Conservation (phyloP, 2,888 invertebrate species). For the Mesorhabditis belari region DNA sequence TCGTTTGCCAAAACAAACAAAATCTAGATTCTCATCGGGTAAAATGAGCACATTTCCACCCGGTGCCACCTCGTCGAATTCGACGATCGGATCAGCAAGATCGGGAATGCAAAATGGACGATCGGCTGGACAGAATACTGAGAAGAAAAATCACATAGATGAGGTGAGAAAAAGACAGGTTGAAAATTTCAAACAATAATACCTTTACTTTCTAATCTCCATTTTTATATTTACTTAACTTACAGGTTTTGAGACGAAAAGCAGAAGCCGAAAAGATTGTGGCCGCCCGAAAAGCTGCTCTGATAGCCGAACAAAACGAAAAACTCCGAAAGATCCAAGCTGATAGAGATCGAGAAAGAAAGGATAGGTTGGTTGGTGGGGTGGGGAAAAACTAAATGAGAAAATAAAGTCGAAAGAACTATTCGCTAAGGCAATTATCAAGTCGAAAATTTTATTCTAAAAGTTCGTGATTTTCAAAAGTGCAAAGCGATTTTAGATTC, state of each 20-base stretch:
- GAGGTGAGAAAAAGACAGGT: background rate
- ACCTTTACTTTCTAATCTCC: background rate
- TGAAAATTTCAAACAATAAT: background rate
- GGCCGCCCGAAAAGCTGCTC: slow-evolving; percentile 18
- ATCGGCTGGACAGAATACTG: background rate
- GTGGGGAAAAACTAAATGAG: background rate
- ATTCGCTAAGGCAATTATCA: no score
- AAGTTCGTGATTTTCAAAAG: no score
- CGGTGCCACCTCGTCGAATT: background rate
- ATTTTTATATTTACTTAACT: no score
- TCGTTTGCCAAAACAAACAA: no score
- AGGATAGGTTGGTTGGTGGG: background rate
- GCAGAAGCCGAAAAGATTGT: slow-evolving; percentile 29
- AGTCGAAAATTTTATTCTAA: background rate
- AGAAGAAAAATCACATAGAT: background rate
- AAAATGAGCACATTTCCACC: background rate
- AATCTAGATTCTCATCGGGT: no score
- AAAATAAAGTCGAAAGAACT: background rate
- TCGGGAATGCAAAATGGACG: background rate
- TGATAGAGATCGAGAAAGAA: background rate
- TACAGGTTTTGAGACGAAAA: slow-evolving; percentile 28
- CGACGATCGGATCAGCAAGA: background rate
- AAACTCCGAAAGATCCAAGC: slow-evolving; percentile 12
- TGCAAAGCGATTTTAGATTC: no score
- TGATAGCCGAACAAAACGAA: slow-evolving; percentile 19